Evolutionary conservation across 2,888 invertebrate species (phyloP).

Genomic region (Lasioglossum villosulum): DNA sequence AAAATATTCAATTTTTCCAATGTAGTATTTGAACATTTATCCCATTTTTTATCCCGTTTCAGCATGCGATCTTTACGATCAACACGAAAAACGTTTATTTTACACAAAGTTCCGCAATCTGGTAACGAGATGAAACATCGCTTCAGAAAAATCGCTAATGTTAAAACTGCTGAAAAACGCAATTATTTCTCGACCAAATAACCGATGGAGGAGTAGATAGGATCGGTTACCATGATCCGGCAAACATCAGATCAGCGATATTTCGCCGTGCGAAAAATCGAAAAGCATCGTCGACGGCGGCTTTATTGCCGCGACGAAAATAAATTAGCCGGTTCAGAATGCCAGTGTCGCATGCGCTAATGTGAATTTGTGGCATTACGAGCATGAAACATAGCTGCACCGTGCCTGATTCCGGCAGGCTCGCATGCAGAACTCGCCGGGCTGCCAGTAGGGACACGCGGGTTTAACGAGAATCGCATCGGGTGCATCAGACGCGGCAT

Average conservation of each 20-base stretch:
- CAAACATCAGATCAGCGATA: neutral
- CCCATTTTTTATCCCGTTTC: too few relatives aligned
- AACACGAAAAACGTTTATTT: neutral
- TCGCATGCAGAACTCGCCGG: constrained; percentile 66
- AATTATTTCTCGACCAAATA: neutral
- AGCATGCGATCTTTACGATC: too few relatives aligned
- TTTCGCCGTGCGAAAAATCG: constrained; percentile 22
- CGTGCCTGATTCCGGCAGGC: constrained; percentile 71
- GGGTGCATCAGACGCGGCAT: constrained; percentile 76
- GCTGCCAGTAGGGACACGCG: constrained; percentile 69
- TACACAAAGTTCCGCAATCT: neutral
- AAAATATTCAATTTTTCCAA: neutral
- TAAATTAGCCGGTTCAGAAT: constrained; percentile 63
- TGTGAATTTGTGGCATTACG: constrained; percentile 70
- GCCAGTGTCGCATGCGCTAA: constrained; percentile 65
- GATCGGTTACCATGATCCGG: constrained; percentile 1
- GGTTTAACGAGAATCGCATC: constrained; percentile 79
- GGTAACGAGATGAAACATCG: neutral
- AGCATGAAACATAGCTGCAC: constrained; percentile 68
- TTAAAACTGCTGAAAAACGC: neutral
- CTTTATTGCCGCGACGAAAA: constrained; percentile 46
- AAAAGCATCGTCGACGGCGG: neutral
- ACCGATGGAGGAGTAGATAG: neutral
- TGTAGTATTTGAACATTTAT: neutral
- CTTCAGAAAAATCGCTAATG: neutral